phyloP scores from a whole-genome alignment of 2,113 vertebrate genomes.

The Speoplatyrhinus poulsoni region DNA sequence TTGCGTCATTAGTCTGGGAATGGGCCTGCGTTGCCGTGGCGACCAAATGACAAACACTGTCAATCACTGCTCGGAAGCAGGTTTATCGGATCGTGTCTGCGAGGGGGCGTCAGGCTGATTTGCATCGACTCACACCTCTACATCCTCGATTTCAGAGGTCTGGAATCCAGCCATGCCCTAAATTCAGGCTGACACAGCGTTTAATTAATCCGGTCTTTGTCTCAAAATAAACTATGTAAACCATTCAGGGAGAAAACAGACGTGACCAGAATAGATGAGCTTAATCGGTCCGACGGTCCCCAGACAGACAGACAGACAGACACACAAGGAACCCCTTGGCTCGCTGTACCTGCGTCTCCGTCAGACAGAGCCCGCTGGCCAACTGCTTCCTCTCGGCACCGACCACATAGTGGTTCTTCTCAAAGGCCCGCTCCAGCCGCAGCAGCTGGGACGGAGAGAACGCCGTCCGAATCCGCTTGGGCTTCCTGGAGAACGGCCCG shows the following conservation, averaged over 20 bases:
- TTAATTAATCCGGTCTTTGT: neutral
- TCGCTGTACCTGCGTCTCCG: constrained; percentile 77
- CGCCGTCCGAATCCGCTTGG: constrained; percentile 78
- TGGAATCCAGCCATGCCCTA: constrained; percentile 5
- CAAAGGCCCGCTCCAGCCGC: constrained; percentile 79
- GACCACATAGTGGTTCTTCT: constrained; percentile 85
- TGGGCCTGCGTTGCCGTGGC: constrained; percentile 26
- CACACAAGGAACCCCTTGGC: neutral
- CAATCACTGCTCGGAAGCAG: constrained; percentile 22
- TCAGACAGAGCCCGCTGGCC: constrained; percentile 80
- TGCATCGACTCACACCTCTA: constrained; percentile 26
- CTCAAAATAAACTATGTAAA: too few relatives aligned
- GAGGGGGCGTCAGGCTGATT: constrained; percentile 27
- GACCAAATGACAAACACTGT: constrained; percentile 38
- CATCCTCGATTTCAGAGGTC: constrained; percentile 1
- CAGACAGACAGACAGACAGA: neutral
- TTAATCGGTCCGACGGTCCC: too few relatives aligned
- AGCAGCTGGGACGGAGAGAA: constrained; percentile 82
- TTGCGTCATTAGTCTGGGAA: constrained; percentile 40
- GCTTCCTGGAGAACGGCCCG: constrained; percentile 79
- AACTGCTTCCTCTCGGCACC: constrained; percentile 84
- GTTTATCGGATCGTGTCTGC: neutral
- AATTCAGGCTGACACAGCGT: neutral
- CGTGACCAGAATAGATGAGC: too few relatives aligned
- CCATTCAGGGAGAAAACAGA: too few relatives aligned